Percentiles rank a stretch among this genome's conserved stretches.
Conservation (phyloP, 37 sponge, comb jelly and placozoan genomes). For the Beroe forskalii region DNA sequence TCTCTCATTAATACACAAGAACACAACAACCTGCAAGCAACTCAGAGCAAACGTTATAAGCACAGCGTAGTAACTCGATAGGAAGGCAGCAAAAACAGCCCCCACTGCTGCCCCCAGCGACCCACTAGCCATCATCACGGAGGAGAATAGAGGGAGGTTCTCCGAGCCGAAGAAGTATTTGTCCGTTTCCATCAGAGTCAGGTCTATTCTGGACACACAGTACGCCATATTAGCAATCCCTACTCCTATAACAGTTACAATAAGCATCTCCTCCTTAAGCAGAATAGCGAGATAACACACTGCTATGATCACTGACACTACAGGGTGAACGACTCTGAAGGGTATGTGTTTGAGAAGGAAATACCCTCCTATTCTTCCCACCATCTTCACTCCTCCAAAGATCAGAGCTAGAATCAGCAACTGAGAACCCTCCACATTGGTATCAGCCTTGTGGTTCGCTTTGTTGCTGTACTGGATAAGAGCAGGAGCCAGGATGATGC, state of each 20-base stretch:
- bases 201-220: neutral
- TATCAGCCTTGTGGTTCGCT: neutral
- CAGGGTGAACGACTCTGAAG: neutral
- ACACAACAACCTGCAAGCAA: neutral
- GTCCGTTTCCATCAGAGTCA: conserved; percentile 21
- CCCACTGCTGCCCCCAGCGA: conserved; percentile 18
- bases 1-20: neutral
- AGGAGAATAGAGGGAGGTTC: neutral
- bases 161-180: neutral
- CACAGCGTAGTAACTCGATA: neutral
- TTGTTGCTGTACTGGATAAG: neutral
- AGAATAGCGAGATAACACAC: neutral
- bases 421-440: neutral
- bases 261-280: neutral
- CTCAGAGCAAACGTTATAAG: neutral
- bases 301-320: neutral
- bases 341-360: conserved; percentile 7
- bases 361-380: neutral
- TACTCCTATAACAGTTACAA: neutral
- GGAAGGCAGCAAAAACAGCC: neutral
- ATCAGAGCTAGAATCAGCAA: conserved; percentile 1
- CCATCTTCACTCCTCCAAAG: neutral
- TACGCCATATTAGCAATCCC: conserved; percentile 15
- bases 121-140: neutral
- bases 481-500: neutral